Conservation (phyloP, 23 tunicate species). For the Styela plicata region DNA sequence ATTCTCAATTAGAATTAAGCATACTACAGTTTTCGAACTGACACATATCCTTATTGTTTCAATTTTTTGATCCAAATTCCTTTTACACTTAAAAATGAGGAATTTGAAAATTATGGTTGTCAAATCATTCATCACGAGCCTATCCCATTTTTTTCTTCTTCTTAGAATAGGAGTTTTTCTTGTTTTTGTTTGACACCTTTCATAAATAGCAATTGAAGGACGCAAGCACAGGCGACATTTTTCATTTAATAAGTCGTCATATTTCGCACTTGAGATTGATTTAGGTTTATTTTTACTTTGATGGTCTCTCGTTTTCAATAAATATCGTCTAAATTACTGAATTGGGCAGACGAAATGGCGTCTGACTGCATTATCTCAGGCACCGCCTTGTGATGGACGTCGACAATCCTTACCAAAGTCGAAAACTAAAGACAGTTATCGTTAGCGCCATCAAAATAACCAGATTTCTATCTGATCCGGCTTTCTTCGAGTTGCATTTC, state of each 20-base stretch:
- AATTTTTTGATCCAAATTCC: too few relatives aligned
- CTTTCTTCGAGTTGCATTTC: too few relatives aligned
- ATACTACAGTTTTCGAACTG: too few relatives aligned
- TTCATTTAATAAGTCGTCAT: conserved; percentile 1
- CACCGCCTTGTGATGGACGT: conserved; percentile 14
- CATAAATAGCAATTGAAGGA: too few relatives aligned
- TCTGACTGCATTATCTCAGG: conserved; percentile 17
- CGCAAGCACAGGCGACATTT: background rate
- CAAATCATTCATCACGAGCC: too few relatives aligned
- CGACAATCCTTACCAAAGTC: background rate
- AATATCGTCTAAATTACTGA: conserved; percentile 24
- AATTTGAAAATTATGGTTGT: too few relatives aligned
- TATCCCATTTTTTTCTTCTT: too few relatives aligned
- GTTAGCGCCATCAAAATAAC: conserved; percentile 4
- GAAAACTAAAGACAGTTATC: background rate
- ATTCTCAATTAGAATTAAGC: too few relatives aligned
- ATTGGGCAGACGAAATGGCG: conserved; percentile 25
- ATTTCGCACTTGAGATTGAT: conserved; percentile 18
- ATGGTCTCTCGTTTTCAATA: conserved; percentile 28
- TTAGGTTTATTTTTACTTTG: conserved; percentile 15
- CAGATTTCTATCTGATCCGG: background rate
- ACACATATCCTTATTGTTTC: too few relatives aligned
- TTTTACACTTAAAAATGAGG: too few relatives aligned
- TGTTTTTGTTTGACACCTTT: too few relatives aligned
- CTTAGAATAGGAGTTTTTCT: too few relatives aligned